Conservation (phyloP, 1,140 invertebrate genomes). For the Helicoverpa armigera region DNA sequence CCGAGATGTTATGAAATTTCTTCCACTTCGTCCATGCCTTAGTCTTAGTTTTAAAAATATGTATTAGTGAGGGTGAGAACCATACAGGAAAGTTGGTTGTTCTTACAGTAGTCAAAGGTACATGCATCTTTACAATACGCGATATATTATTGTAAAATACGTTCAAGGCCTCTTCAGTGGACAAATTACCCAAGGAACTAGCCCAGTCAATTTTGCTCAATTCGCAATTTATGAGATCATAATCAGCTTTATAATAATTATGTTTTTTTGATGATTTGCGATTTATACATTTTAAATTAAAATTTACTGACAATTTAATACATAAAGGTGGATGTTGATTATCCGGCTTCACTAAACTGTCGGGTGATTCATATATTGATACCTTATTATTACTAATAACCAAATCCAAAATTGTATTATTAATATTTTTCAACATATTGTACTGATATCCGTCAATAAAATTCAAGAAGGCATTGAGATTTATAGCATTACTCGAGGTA, state of each 20-base stretch:
- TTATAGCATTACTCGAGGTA: too few species aligned
- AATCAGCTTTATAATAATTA: slow-evolving; percentile 15
- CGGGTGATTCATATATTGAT: too few species aligned
- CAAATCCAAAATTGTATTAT: too few species aligned
- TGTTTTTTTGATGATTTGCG: background rate
- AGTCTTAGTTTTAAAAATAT: slow-evolving; percentile 35
- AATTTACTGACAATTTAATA: background rate
- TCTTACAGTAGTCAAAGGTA: background rate
- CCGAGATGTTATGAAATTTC: slow-evolving; percentile 35
- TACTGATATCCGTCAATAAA: too few species aligned
- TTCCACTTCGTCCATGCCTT: slow-evolving; percentile 50
- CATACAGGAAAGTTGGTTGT: background rate
- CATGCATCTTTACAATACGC: background rate
- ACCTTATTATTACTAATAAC: too few species aligned
- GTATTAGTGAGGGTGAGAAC: slow-evolving; percentile 1
- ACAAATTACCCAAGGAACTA: background rate
- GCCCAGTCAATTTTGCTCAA: background rate
- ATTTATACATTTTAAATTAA: background rate
- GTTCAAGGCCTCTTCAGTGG: background rate
- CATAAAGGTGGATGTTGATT: background rate
- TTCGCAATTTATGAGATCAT: background rate
- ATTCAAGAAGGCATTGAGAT: background rate
- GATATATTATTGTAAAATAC: background rate
- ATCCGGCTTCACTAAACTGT: background rate
- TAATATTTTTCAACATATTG: too few species aligned